These are phyloP conservation scores for Gastrophysa polygoni DNA, from an alignment of 2,888 invertebrate species.

Conservation along the genomic window DNA sequence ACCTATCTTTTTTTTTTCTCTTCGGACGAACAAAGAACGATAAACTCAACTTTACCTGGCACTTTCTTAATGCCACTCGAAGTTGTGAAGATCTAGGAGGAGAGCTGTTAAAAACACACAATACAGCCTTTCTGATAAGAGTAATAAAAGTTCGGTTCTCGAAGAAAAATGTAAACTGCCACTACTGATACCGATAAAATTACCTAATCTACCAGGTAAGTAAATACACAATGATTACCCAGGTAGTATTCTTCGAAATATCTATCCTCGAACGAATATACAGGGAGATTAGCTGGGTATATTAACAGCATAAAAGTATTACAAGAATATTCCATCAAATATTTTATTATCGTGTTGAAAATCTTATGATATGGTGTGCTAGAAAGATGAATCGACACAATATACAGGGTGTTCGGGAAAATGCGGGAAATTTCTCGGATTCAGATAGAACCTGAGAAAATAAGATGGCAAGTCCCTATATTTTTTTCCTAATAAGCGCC, in stretches of 20 bases:
- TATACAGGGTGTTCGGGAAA: too few relatives aligned
- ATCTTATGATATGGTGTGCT: too few relatives aligned
- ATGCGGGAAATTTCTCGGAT: too few relatives aligned
- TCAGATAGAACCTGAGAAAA: too few relatives aligned
- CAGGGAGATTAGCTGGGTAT: too few relatives aligned
- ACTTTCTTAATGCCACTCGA: background rate
- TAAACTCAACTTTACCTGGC: too few relatives aligned
- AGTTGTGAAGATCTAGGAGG: background rate
- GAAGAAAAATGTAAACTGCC: background rate
- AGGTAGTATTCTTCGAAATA: background rate
- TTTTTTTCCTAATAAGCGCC: too few relatives aligned
- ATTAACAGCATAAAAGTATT: too few relatives aligned
- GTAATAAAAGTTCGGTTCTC: background rate
- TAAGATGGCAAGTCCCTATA: too few relatives aligned
- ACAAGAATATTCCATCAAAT: too few relatives aligned
- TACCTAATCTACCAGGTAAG: conserved; percentile 7
- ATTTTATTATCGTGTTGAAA: too few relatives aligned
- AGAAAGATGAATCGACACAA: too few relatives aligned
- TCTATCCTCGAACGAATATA: background rate
- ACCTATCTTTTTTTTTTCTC: background rate
- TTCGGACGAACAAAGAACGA: background rate
- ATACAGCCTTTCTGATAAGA: background rate
- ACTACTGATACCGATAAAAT: background rate
- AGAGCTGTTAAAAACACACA: background rate
- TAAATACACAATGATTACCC: conserved; percentile 2